These are phyloP conservation scores for Gadopsis marmoratus DNA, from an alignment of 2,797 vertebrate genomes.

Conservation along the genomic window DNA sequence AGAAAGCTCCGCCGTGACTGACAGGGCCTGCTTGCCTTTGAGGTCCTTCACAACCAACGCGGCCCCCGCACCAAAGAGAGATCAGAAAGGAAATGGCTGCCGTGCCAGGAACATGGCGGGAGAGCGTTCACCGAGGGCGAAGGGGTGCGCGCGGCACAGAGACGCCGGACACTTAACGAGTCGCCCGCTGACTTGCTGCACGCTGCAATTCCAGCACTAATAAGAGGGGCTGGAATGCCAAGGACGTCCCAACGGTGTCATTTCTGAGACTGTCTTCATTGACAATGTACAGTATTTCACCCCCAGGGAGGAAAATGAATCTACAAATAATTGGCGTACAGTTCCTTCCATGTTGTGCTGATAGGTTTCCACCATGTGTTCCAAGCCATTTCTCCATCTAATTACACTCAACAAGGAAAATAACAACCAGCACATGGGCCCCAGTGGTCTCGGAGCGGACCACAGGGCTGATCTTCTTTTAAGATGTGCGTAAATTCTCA, in stretches of 20 bases:
- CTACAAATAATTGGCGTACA: constrained; percentile 54
- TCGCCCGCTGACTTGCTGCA: constrained; percentile 35
- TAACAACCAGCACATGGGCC: constrained; percentile 48
- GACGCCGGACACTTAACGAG: constrained; percentile 29
- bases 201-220: constrained; percentile 48
- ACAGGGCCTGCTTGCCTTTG: constrained; percentile 62
- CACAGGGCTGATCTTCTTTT: constrained; percentile 59
- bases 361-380: constrained; percentile 71
- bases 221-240: constrained; percentile 42
- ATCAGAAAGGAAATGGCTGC: constrained; percentile 62
- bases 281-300: constrained; percentile 57
- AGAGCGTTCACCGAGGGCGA: constrained; percentile 24
- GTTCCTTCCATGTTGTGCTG: constrained; percentile 60
- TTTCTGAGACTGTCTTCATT: constrained; percentile 45
- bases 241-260: constrained; percentile 50
- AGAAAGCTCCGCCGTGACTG: constrained; percentile 62
- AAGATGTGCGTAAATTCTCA: constrained; percentile 59
- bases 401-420: constrained; percentile 67
- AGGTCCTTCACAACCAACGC: constrained; percentile 59
- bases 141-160: constrained; percentile 17
- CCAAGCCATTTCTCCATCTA: constrained; percentile 66
- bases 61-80: constrained; percentile 43
- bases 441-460: constrained; percentile 54
- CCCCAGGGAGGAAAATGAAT: constrained; percentile 47
- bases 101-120: constrained; percentile 42